Conservation (phyloP, 53 echinoderm and acorn worm species). For the Astropecten irregularis region DNA sequence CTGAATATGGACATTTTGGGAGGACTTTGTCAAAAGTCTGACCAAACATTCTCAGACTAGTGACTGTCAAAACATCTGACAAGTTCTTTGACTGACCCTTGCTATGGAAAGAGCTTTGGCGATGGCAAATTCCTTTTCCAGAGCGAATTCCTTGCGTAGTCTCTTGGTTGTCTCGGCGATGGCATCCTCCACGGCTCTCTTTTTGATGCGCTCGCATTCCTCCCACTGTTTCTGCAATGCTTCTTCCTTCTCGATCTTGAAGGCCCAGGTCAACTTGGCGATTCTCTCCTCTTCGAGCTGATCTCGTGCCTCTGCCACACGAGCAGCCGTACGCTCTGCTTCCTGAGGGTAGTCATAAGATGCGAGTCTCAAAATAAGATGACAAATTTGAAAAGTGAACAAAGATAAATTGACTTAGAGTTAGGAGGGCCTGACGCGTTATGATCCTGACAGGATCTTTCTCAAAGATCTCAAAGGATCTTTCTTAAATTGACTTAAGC, state of each 20-base stretch:
- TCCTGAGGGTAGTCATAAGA: slow-evolving; percentile 65
- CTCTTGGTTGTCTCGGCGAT: slow-evolving; percentile 72
- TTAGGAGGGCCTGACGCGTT: too few relatives aligned
- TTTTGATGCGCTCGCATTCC: slow-evolving; percentile 86
- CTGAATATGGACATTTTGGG: too few relatives aligned
- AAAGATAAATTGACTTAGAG: too few relatives aligned
- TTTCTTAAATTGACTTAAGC: too few relatives aligned
- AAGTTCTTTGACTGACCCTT: slow-evolving; percentile 71
- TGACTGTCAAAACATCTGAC: too few relatives aligned
- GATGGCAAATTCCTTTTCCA: slow-evolving; percentile 85
- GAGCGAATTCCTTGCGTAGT: slow-evolving; percentile 80
- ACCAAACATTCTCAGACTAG: too few relatives aligned
- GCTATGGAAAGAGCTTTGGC: slow-evolving; percentile 85
- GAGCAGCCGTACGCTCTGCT: slow-evolving; percentile 76
- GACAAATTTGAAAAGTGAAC: too few relatives aligned
- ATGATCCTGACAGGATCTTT: too few relatives aligned
- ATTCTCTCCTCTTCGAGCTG: slow-evolving; percentile 81
- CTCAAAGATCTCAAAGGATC: too few relatives aligned
- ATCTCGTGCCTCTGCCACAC: slow-evolving; percentile 75
- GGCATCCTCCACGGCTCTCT: slow-evolving; percentile 84
- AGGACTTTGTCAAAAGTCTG: too few relatives aligned
- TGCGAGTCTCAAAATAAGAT: too few relatives aligned
- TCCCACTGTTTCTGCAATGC: slow-evolving; percentile 89
- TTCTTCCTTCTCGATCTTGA: slow-evolving; percentile 84
- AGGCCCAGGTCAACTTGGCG: slow-evolving; percentile 77